A percentile compares a stretch with the other conserved stretches of the same genome.
Evolutionary conservation across 1,140 invertebrate species (phyloP).

Genomic region (Drosophila yakuba): DNA sequence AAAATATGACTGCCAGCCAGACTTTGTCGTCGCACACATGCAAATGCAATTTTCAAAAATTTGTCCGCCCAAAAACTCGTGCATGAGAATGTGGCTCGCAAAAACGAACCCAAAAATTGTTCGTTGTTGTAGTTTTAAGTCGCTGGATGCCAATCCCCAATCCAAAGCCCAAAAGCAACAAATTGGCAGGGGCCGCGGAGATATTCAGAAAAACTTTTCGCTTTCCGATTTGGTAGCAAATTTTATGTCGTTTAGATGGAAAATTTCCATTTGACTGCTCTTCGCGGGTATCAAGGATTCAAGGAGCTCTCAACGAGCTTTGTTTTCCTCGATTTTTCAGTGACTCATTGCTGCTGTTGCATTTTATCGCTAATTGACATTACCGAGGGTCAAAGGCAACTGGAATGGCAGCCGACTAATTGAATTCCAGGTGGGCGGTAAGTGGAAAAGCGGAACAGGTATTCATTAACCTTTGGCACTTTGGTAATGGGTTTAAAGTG

Average conservation of each 20-base stretch:
- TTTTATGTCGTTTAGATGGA: conserved; percentile 50
- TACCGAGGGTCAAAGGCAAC: conserved; percentile 9
- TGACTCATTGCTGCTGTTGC: conserved; percentile 11
- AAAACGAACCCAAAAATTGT: conserved; percentile 26
- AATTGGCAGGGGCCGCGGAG: neutral
- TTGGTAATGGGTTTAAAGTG: neutral
- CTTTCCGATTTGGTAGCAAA: conserved; percentile 54
- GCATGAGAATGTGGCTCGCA: conserved; percentile 30
- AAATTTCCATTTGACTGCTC: conserved; percentile 39
- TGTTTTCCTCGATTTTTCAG: conserved; percentile 2
- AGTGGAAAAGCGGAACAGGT: conserved; percentile 8
- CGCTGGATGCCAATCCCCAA: conserved; percentile 16
- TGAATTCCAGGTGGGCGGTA: conserved; percentile 38
- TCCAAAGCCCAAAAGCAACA: neutral
- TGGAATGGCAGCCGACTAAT: conserved; percentile 43
- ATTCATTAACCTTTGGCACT: conserved; percentile 13
- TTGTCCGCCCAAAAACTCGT: conserved; percentile 35
- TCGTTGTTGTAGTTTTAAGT: conserved; percentile 38
- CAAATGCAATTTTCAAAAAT: conserved; percentile 51
- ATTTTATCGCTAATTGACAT: conserved; percentile 52
- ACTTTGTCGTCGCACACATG: conserved; percentile 19
- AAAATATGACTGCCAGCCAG: conserved; percentile 22
- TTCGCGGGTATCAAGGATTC: conserved; percentile 22
- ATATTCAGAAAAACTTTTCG: conserved; percentile 16
- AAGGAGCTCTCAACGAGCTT: conserved; percentile 6